Evolutionary conservation across 2,888 invertebrate genomes (phyloP).

Genomic region (Oscheius sp.): DNA sequence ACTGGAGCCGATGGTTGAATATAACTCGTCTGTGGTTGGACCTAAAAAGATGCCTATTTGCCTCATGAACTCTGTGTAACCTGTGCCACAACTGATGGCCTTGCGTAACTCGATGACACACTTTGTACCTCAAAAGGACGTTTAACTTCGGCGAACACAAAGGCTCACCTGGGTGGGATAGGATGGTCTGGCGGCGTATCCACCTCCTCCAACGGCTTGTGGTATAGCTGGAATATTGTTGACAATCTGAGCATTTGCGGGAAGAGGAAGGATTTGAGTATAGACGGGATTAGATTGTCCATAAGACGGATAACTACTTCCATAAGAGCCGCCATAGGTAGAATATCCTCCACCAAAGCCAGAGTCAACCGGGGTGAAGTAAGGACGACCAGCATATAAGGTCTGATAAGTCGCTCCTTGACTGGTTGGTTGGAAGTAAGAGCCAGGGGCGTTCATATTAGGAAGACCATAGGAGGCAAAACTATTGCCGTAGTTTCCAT

Average conservation of each 20-base stretch:
- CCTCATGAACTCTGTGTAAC: neutral
- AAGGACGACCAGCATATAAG: constrained; percentile 8
- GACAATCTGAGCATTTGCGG: constrained; percentile 20
- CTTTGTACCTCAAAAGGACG: too few species aligned
- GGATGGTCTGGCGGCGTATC: neutral
- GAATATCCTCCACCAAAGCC: neutral
- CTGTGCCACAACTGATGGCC: neutral
- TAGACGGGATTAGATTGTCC: constrained; percentile 1
- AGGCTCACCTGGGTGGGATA: neutral
- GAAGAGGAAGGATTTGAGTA: constrained; percentile 22
- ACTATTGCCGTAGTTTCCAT: neutral
- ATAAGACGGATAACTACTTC: neutral
- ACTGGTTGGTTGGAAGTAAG: constrained; percentile 9
- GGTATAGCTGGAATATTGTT: neutral
- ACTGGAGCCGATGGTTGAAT: neutral
- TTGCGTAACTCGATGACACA: neutral
- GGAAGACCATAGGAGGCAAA: neutral
- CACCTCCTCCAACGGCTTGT: neutral
- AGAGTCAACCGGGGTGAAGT: constrained; percentile 10
- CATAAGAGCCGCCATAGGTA: constrained; percentile 12
- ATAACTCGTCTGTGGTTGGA: too few species aligned
- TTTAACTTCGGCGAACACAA: too few species aligned
- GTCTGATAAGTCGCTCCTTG: neutral
- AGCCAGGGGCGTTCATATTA: constrained; percentile 2
- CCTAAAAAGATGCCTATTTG: neutral